phyloP scores from a whole-genome alignment of 2,113 vertebrate species.

The Micronycteris hirsuta region DNA sequence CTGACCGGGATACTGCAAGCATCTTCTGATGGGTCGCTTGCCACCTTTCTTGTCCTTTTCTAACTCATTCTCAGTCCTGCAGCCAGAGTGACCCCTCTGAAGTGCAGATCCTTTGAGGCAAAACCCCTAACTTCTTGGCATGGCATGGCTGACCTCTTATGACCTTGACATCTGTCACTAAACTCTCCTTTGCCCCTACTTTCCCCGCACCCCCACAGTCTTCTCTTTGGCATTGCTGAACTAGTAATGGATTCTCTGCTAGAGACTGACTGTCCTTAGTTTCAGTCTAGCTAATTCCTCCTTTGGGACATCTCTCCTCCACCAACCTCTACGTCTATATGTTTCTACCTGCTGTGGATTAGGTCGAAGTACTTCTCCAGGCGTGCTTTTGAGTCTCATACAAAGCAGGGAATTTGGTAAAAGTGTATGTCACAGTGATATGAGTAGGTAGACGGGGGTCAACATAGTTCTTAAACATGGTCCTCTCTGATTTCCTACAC shows the following conservation, averaged over 20 bases:
- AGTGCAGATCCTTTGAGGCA: background rate
- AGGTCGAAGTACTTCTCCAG: background rate
- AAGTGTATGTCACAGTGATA: background rate
- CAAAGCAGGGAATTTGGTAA: background rate
- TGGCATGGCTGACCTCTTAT: background rate
- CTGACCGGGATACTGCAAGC: background rate
- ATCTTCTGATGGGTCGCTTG: background rate
- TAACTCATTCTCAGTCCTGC: background rate
- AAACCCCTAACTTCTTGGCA: background rate
- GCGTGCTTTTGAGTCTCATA: background rate
- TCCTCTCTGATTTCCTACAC: background rate
- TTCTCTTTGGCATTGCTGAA: background rate
- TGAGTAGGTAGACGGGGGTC: background rate
- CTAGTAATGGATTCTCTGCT: background rate
- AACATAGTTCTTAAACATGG: background rate
- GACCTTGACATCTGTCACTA: background rate
- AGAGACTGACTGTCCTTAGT: background rate
- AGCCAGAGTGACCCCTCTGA: background rate
- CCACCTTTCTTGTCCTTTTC: background rate
- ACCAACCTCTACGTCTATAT: background rate
- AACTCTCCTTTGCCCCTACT: background rate
- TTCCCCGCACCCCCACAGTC: background rate
- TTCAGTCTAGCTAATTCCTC: background rate
- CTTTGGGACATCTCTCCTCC: background rate
- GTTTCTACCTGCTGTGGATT: background rate